Base-by-base conservation (phyloP, 1,140 invertebrate species). In the Tetragnatha versicolor region DNA sequence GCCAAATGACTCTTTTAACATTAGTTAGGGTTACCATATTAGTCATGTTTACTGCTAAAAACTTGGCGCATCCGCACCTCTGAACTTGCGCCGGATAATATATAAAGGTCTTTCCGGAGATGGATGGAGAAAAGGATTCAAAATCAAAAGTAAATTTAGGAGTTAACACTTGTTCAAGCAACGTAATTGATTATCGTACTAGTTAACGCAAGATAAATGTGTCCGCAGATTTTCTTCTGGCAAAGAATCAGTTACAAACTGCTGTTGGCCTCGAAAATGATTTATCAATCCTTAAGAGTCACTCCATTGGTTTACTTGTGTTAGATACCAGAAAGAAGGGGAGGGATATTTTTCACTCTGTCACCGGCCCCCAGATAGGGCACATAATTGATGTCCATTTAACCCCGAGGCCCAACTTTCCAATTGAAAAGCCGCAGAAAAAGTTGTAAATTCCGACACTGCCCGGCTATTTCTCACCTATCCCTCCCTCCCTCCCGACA, bases 331-430 rank as follows among this genome's bases (percentile, higher is more conserved):
- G n/a, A n/a, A n/a, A n/a, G 29, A 27, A 58, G 29, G 29, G 14
- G 0, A 4, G n/a, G 17, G 27, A 3, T 31, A 58, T 31, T 58
- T 58, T 42, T 63, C 60, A 20, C 12, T 22, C 35, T 45, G 61
- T 39, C 61, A 45, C 12, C 10, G 29, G n/a, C 55, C 29, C 35
- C 37, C 12, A 39, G 27, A 68, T 27, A 47, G 47, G 37, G 22
- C 6, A 60, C 45, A 60, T 73, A 73, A 73, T 73, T 58, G 69
- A 73, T 73, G 69, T 73, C 69, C 69, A 37, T 73, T 73, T 73
- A 73, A 73, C 69, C 69, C 69, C 53, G 10, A 31, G 69, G 37
- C 53, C 69, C 22, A 20, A 42, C 35, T 73, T 60, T 60, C 12
- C 35, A 37, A 73, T 73, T n/a, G 69, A 45, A 60, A 45, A 17